Base-by-base conservation (phyloP, 30 jellyfish, hydroid and myxozoan genomes). In the Phacellophora camtschatica region DNA sequence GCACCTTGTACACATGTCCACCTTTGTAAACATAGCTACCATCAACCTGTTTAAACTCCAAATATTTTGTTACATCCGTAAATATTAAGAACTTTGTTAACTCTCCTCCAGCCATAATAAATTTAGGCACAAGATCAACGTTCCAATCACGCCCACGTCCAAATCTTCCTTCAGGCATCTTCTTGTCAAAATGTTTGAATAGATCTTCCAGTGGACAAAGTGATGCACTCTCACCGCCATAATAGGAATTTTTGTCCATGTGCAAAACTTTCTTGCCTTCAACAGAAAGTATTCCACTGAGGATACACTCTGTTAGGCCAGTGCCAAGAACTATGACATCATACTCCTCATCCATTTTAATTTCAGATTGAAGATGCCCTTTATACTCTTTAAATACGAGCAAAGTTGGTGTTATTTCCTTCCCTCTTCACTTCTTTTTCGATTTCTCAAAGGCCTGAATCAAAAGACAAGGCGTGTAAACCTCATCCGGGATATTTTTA, bases 181-280 rank as follows among this genome's bases (percentile, higher is more conserved):
- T 33, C 63, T 85, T 85, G 12, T 71, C 74, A 71, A 89, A 95
- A 24, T 90, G 92, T 84, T 95, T 85, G 82, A 36, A 95, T 20
- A 95, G 90, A 32, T 95, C 97, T 34, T 75, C 94, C 16, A 95
- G 72, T 4, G 99, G 99, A 37, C 93, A 73, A 66, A 95, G 77
- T 18, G 99, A 95, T 41, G 99, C 98, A 77, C 96, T 81, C 32
- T 95, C 99, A 23, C 96, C 99, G 1, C 99, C 99, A 89, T 95
- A 95, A 58, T 95, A 95, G 59, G 88, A 54, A 71, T 95, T 95
- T 91, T 92, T 95, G 86, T 95, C 99, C 98, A 89, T 95, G 74
- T 95, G 99, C 23, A 95, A 88, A 16, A 95, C 98, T 62, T 95
- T 95, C 81, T 85, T 88, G 27, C 99, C 99, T 54, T 89, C 89